Conservation (phyloP, 2,797 vertebrate genomes). For the Myotis myotis region DNA sequence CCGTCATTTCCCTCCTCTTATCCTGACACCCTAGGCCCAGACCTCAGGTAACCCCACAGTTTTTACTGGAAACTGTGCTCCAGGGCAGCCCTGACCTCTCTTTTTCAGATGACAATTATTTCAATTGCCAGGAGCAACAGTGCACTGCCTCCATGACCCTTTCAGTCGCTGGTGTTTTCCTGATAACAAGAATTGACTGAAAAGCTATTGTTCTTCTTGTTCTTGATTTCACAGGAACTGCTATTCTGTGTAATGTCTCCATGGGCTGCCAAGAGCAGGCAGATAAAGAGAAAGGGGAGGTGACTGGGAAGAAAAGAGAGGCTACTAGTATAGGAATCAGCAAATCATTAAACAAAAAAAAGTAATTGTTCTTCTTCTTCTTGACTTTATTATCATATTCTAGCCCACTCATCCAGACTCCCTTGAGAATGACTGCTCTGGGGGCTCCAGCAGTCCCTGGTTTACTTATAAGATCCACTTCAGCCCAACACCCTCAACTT, state of each 20-base stretch:
- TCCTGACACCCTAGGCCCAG: background rate
- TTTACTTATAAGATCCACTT: background rate
- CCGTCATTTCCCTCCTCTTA: background rate
- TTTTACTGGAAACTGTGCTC: background rate
- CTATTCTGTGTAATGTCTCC: background rate
- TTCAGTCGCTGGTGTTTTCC: background rate
- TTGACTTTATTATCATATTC: background rate
- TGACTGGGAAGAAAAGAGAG: background rate
- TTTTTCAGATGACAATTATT: conserved; percentile 8
- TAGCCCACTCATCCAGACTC: background rate
- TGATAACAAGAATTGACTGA: background rate
- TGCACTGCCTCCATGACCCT: background rate
- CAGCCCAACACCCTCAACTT: background rate
- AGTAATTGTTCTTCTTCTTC: background rate
- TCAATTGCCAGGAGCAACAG: conserved; percentile 3
- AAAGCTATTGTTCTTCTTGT: conserved; percentile 15
- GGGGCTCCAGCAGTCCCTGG: background rate
- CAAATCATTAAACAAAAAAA: background rate
- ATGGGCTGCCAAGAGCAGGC: background rate
- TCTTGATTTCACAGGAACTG: background rate
- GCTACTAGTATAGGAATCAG: background rate
- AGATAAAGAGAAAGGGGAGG: conserved; percentile 23
- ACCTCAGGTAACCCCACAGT: background rate
- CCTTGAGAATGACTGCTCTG: background rate
- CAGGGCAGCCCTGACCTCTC: background rate